Base-by-base conservation (phyloP, 1,140 invertebrate species). In the Zaprionus ghesquierei region DNA sequence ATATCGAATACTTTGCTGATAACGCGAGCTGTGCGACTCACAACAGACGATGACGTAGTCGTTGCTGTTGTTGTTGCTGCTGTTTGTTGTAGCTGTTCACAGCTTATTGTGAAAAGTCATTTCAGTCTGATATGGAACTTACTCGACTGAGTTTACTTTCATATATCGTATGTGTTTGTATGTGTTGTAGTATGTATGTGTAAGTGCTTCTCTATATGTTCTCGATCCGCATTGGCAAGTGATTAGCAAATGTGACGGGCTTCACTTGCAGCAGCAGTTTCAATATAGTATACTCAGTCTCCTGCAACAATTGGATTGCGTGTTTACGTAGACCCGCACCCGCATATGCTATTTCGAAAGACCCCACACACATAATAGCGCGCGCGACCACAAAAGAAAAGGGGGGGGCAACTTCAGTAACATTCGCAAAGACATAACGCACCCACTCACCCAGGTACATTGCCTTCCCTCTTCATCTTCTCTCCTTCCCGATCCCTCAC, bases 81-180 rank as follows among this genome's bases (percentile, higher is more conserved):
- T 41, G n/a, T 15, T 41, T 41, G n/a, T 15, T 41, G 55, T 23
- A 10, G 51, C 59, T 49, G 38, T 79, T 82, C 66, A 61, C 80
- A 84, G 56, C 66, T 82, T 69, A 66, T 46, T 82, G 80, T 72
- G 68, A 82, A 82, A 78, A 68, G 46, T 68, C 41, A 65, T 66
- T 54, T 75, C 27, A 54, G 20, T 54, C 20, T 44, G 81, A 85
- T 84, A 80, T 80, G 77, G 61, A 29, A 65, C 27, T 60, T 35
- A 69, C 56, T 58, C 31, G 22, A 51, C 68, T 29, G 23, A 29
- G 50, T 29, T 58, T 41, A 41, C 38, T 59, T 38, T 56, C 41
- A 44, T 33, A 66, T 27, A 31, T 27, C 6, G 12, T 35, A n/a
- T 29, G 13, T 59, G 15, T 33, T 6, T 38, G 35, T 69, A 46